Evolutionary conservation across 2,888 invertebrate species (phyloP).

Genomic region (Temnothorax rugatulus): DNA sequence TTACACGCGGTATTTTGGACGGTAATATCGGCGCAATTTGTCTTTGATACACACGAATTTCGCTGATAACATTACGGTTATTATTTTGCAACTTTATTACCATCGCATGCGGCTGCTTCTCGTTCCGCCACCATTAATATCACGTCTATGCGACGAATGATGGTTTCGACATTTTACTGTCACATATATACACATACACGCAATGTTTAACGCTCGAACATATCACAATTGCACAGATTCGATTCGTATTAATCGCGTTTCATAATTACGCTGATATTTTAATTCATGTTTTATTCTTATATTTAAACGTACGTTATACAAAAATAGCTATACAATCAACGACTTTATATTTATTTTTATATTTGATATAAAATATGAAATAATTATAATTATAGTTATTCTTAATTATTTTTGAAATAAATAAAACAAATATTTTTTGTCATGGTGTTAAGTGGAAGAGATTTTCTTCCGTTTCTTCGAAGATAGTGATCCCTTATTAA

Average conservation of each 20-base stretch:
- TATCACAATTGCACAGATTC: constrained; percentile 1
- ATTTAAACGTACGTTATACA: background rate
- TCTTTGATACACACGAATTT: constrained; percentile 50
- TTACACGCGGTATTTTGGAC: constrained; percentile 33
- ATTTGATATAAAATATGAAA: background rate
- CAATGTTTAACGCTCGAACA: constrained; percentile 23
- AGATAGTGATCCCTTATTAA: background rate
- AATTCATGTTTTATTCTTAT: background rate
- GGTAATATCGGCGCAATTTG: constrained; percentile 50
- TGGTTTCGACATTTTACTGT: constrained; percentile 40
- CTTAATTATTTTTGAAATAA: background rate
- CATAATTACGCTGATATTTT: constrained; percentile 4
- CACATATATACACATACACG: background rate
- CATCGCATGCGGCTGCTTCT: constrained; percentile 6
- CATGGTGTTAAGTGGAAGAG: background rate
- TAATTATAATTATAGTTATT: background rate
- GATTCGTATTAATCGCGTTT: background rate
- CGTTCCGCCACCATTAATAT: constrained; percentile 19
- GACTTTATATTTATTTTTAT: background rate
- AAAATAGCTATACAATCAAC: background rate
- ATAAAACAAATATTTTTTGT: background rate
- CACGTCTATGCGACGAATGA: constrained; percentile 25
- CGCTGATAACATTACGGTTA: constrained; percentile 49
- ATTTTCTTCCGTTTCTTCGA: background rate
- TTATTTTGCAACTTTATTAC: constrained; percentile 58